phyloP scores from a whole-genome alignment of 2,888 invertebrate genomes.

The Gari tellinella region DNA sequence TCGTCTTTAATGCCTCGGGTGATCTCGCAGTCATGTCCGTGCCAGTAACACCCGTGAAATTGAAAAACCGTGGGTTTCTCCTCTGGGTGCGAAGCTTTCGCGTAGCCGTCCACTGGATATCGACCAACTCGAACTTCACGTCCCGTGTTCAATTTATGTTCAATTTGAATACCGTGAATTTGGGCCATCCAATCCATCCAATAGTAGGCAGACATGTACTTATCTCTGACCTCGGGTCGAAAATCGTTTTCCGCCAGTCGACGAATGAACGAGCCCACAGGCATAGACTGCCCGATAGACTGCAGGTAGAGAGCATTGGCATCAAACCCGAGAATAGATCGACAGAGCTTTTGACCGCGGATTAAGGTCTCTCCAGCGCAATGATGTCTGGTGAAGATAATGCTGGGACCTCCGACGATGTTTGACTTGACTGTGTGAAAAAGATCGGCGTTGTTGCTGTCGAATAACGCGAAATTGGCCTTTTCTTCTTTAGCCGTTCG shows the following conservation, averaged over 20 bases:
- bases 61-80: background rate
- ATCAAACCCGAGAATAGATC: constrained; percentile 43
- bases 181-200: constrained; percentile 30
- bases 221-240: constrained; percentile 22
- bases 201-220: constrained; percentile 15
- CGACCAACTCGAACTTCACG: constrained; percentile 32
- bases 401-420: constrained; percentile 20
- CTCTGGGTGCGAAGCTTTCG: background rate
- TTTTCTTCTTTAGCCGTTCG: constrained; percentile 11
- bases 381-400: constrained; percentile 23
- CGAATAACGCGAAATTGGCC: constrained; percentile 22
- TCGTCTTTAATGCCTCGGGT: background rate
- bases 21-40: background rate
- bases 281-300: constrained; percentile 39
- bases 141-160: constrained; percentile 5
- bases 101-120: constrained; percentile 38
- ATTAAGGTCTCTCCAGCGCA: constrained; percentile 21
- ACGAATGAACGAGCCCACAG: constrained; percentile 32
- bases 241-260: constrained; percentile 23
- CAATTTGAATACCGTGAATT: too few relatives aligned
- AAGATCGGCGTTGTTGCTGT: constrained; percentile 17
- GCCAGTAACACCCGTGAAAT: too few relatives aligned
- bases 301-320: constrained; percentile 40
- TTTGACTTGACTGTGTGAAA: constrained; percentile 27
- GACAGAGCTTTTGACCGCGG: constrained; percentile 27